Evolutionary conservation across 2,888 invertebrate genomes (phyloP), one percentile per base, ranked within the genome.

Genomic region (Nowickia ferox): DNA sequence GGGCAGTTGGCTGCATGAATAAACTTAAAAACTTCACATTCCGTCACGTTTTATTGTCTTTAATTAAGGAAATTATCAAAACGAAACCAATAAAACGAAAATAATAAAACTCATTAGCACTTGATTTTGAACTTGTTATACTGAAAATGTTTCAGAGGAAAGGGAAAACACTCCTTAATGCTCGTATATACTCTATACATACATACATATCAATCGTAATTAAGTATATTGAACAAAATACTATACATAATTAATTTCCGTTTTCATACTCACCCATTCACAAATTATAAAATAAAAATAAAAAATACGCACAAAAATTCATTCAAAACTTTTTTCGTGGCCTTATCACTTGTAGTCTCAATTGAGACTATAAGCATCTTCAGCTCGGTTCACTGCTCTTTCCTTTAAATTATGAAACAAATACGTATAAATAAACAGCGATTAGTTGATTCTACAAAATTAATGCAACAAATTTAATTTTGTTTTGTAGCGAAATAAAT

Each of bases 181-280:
- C 0, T 6, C 22, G 22, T 2, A 2, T 22, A 22, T 22, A 22
- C 22, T 22, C 22, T 22, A 22, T 22, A 30, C 30, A 30, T 30
- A 30, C 6, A 30, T 0, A 30, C 5, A 30, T 6, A 13, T 55
- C 3, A 55, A 22, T 10, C 6, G 22, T 22, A 55, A 55, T 22
- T n/a, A 57, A 17, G 6, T 30, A 38, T 15, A n/a, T n/a, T n/a
- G 1, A 48, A 46, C 22, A 46, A 65, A 66, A 46, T 9, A 38
- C 15, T 11, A 10, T 22, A n/a, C 13, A 8, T 22, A n/a, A 77
- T 57, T 40, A 68, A 68, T 40, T 59, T 68, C 40, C 40, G 19
- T 66, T 30, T 30, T 57, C 42, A 42, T 48, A 77, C 77, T 59
- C 38, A 76, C 77, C 66, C 46, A 66, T 57, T 46, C 19, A 1